phyloP scores from a whole-genome alignment of 2,113 vertebrate species.

The Lophotis ruficrista region DNA sequence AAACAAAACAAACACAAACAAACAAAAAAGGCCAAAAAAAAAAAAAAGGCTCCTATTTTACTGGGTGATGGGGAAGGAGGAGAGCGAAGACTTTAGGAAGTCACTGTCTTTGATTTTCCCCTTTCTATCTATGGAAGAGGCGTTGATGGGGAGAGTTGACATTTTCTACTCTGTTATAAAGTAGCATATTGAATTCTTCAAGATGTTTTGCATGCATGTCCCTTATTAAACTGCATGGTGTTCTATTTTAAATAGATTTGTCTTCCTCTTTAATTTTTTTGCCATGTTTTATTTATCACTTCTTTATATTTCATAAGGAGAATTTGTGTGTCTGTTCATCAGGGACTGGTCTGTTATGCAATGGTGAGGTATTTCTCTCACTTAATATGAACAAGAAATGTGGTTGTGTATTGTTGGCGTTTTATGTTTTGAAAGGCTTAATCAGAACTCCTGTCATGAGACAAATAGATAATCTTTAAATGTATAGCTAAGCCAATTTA shows the following conservation, averaged over 20 bases:
- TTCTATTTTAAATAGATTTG: background rate
- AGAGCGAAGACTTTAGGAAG: background rate
- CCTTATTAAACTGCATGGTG: background rate
- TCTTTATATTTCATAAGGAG: conserved; percentile 13
- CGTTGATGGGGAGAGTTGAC: background rate
- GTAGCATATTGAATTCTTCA: background rate
- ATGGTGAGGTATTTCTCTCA: background rate
- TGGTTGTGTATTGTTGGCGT: background rate
- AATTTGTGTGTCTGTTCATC: background rate
- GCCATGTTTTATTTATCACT: background rate
- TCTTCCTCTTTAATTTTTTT: background rate
- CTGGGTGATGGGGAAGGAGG: background rate
- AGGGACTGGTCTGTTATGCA: background rate
- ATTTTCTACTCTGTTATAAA: background rate
- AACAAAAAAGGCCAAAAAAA: too few relatives aligned
- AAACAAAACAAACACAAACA: background rate
- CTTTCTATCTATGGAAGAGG: conserved; percentile 57
- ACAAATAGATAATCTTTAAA: conserved; percentile 28
- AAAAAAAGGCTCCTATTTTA: background rate
- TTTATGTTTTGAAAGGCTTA: conserved; percentile 6
- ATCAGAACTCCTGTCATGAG: background rate
- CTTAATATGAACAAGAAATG: background rate
- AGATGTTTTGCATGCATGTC: background rate
- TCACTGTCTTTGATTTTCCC: background rate
- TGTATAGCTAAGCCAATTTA: conserved; percentile 6